Percentiles rank a stretch among this genome's conserved stretches.
Evolutionary conservation across 2,888 invertebrate species (phyloP).

Genomic region (Dastarcus helophoroides): DNA sequence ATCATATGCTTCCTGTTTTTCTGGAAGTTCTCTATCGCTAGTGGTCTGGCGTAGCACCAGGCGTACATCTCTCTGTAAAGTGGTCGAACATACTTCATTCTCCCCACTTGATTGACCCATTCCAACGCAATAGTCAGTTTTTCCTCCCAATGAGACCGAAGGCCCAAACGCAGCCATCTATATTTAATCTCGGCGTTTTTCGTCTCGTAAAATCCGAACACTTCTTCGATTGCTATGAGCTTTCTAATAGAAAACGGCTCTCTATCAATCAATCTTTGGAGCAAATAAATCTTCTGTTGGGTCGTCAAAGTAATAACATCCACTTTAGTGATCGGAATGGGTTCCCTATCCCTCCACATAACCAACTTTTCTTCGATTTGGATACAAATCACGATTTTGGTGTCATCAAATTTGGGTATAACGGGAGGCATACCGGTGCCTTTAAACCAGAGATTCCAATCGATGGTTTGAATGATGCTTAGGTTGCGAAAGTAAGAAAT

Average conservation of each 20-base stretch:
- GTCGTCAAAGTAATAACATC: conserved; percentile 49
- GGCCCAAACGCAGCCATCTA: conserved; percentile 66
- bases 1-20: conserved; percentile 67
- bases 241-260: conserved; percentile 43
- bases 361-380: conserved; percentile 47
- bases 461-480: conserved; percentile 47
- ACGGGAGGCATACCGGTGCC: conserved; percentile 80
- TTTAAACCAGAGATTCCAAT: conserved; percentile 79
- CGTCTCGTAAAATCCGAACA: conserved; percentile 52
- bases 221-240: conserved; percentile 47
- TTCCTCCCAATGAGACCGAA: conserved; percentile 58
- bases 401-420: conserved; percentile 66
- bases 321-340: conserved; percentile 36
- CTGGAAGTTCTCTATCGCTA: conserved; percentile 61
- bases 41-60: conserved; percentile 61
- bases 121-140: conserved; percentile 56
- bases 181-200: conserved; percentile 71
- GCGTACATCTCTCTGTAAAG: conserved; percentile 73
- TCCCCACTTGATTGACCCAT: conserved; percentile 74
- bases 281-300: conserved; percentile 55
- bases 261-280: conserved; percentile 53
- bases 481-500: conserved; percentile 57
- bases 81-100: conserved; percentile 86
- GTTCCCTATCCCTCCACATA: conserved; percentile 33
- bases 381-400: conserved; percentile 50